phyloP scores from a whole-genome alignment of 2,797 vertebrate species.

The Propithecus deckenii region DNA sequence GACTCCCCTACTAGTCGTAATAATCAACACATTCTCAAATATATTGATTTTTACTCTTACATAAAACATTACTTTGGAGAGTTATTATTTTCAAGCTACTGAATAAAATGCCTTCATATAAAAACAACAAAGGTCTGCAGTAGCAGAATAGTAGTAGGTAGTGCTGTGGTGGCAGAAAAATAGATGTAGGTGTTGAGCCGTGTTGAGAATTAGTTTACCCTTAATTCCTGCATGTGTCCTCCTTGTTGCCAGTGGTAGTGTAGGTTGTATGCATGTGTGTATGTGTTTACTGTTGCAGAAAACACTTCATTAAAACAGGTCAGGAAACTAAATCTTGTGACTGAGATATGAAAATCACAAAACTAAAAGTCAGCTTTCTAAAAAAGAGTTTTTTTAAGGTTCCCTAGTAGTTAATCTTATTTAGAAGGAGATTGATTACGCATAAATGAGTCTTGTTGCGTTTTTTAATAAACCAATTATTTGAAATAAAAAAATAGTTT shows the following conservation, averaged over 20 bases:
- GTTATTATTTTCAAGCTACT: conserved; percentile 51
- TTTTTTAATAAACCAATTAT: neutral
- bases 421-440: neutral
- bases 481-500: neutral
- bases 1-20: neutral
- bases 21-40: conserved; percentile 10
- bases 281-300: neutral
- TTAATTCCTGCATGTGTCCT: neutral
- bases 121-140: neutral
- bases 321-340: neutral
- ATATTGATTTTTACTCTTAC: neutral
- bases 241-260: neutral
- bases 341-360: neutral
- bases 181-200: neutral
- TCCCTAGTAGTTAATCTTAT: neutral
- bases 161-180: neutral
- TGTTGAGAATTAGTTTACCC: neutral
- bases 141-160: neutral
- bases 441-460: neutral
- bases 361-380: neutral
- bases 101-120: conserved; percentile 2
- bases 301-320: neutral
- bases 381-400: neutral
- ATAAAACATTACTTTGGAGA: neutral
- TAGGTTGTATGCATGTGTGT: neutral